These are phyloP conservation scores for Paragorgia papillata DNA, from an alignment of 92 coral and sea anemone genomes.

Conservation along the genomic window DNA sequence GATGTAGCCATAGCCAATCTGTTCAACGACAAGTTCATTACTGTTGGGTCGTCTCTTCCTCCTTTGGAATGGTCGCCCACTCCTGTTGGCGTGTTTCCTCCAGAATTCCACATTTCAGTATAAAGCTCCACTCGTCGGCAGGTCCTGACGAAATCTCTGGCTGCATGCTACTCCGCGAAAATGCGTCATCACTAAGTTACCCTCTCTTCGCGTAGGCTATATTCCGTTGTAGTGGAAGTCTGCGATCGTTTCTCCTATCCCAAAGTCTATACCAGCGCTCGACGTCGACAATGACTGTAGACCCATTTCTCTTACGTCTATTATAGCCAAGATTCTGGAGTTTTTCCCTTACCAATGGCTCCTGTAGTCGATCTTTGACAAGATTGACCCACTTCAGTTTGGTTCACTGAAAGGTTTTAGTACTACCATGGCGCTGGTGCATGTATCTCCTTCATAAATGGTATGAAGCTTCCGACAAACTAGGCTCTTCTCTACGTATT, in stretches of 20 bases:
- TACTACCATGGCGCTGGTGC: constrained; percentile 40
- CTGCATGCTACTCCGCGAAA: constrained; percentile 35
- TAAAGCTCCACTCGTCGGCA: constrained; percentile 23
- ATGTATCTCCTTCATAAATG: constrained; percentile 33
- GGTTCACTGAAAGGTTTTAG: constrained; percentile 33
- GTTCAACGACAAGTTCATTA: constrained; percentile 30
- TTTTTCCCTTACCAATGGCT: constrained; percentile 35
- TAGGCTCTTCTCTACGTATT: too few relatives aligned
- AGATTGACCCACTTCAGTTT: constrained; percentile 42
- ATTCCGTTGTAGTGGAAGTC: constrained; percentile 41
- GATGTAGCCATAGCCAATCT: constrained; percentile 29
- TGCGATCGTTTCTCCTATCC: constrained; percentile 31
- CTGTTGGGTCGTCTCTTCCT: constrained; percentile 30
- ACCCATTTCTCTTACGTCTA: constrained; percentile 39
- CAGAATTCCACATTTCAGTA: constrained; percentile 30
- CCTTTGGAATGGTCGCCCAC: constrained; percentile 29
- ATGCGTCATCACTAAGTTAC: constrained; percentile 21
- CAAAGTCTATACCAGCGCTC: constrained; percentile 29
- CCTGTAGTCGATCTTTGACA: background rate
- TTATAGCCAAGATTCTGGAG: constrained; percentile 34
- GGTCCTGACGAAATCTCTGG: constrained; percentile 33
- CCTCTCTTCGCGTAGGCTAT: too few relatives aligned
- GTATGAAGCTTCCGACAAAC: constrained; percentile 29
- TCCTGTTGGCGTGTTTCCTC: constrained; percentile 40
- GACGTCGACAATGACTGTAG: constrained; percentile 19